Percentiles rank a stretch among this genome's conserved stretches.
phyloP scores from a whole-genome alignment of 2,113 vertebrate species.

The Strix uralensis region DNA sequence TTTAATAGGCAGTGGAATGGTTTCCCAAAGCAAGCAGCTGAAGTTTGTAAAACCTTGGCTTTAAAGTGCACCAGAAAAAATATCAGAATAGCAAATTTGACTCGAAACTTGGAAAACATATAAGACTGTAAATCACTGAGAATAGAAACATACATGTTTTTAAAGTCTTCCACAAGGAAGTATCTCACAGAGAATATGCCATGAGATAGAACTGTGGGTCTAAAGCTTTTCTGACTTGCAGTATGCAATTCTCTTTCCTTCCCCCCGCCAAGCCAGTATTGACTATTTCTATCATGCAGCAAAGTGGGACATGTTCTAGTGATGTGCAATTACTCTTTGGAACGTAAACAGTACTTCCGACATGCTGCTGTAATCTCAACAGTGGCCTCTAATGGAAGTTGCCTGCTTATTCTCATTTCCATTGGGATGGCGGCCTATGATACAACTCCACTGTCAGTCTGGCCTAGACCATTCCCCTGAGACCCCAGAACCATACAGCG shows the following conservation, averaged over 20 bases:
- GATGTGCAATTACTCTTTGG: slow-evolving; percentile 6
- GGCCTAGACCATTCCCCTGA: not conserved
- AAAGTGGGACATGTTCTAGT: not conserved
- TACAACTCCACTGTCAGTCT: not conserved
- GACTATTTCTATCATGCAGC: not conserved
- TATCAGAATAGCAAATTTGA: not conserved
- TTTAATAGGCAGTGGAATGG: not conserved
- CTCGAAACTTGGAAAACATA: not conserved
- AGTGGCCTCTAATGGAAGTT: slow-evolving; percentile 28
- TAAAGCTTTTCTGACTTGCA: not conserved
- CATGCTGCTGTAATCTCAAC: not conserved
- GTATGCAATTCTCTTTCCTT: not conserved
- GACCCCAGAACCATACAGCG: not conserved
- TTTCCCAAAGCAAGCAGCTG: not conserved
- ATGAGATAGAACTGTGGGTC: not conserved
- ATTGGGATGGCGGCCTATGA: not conserved
- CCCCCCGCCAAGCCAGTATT: not conserved
- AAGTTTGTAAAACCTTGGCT: not conserved
- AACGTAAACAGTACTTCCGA: not conserved
- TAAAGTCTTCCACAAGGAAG: not conserved
- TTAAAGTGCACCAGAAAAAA: not conserved
- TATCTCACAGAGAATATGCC: not conserved
- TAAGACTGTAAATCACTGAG: not conserved
- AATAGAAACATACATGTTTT: not conserved
- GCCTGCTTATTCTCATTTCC: slow-evolving; percentile 19